These are phyloP conservation scores for Silurus glanis DNA, from an alignment of 2,113 vertebrate genomes.

Conservation along the genomic window DNA sequence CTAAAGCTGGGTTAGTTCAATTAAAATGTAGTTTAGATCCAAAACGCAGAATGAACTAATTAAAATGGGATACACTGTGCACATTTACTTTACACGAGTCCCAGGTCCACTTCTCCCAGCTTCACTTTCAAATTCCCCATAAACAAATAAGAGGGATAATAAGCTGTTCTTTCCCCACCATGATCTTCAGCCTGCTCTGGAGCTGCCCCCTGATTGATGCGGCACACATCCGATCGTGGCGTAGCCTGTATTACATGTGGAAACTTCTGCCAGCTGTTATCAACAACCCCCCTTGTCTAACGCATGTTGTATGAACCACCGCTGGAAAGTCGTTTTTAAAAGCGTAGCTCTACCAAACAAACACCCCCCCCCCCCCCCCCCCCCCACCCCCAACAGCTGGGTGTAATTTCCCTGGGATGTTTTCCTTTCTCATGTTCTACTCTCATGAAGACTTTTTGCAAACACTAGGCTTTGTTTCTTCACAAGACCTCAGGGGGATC, in stretches of 20 bases:
- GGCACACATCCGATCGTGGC: background rate
- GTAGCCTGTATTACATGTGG: background rate
- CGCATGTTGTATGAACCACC: background rate
- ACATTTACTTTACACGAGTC: conserved; percentile 24
- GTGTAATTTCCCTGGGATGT: background rate
- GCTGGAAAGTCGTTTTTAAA: background rate
- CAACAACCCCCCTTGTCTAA: background rate
- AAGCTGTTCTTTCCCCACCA: background rate
- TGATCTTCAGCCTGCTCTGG: background rate
- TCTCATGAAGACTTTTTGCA: background rate
- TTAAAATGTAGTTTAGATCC: background rate
- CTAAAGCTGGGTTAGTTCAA: background rate
- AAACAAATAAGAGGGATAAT: conserved; percentile 20
- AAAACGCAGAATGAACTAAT: conserved; percentile 19
- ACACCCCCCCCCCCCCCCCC: too few relatives aligned
- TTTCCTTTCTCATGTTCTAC: background rate
- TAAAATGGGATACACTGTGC: conserved; percentile 26
- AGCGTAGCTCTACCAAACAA: too few relatives aligned
- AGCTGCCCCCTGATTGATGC: background rate
- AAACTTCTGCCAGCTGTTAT: background rate
- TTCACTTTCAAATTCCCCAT: conserved; percentile 29
- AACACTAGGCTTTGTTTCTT: conserved; percentile 7
- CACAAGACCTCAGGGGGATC: background rate
- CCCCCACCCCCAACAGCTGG: background rate
- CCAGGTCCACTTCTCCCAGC: conserved; percentile 8